Evolutionary conservation across 1,140 invertebrate species (phyloP), one percentile per base, ranked within the genome.

Genomic region (Neodiprion pinetum): DNA sequence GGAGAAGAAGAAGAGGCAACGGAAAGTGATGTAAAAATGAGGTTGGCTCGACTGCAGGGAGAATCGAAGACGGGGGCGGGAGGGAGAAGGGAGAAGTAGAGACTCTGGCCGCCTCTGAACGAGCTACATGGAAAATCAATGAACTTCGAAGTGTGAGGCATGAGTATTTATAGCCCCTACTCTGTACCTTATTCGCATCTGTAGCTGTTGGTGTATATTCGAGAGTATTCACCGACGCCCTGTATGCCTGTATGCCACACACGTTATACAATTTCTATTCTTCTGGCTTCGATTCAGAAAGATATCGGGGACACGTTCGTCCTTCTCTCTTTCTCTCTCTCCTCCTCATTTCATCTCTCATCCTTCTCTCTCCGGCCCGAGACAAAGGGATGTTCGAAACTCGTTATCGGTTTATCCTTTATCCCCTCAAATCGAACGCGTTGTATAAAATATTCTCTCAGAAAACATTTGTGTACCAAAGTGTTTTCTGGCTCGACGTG

Each of bases 81-180:
- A 40, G 28, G 28, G 5, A 40, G 28, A 40, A 40, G 28, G 28
- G 28, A 67, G 11, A 70, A 53, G 5, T 67, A 74, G 70, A 9
- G 10, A 40, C 17, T 7, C 48, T 48, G 66, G 28, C 21, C 23
- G 47, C 70, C 23, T 17, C 28, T n/a, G 68, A 73, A 48, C n/a
- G 67, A 70, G 48, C 23, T 48, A 74, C 78, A 82, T 82, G 81
- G 81, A 82, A 82, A 82, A 82, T 81, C 81, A 82, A 82, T 82
- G 81, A 81, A 79, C 74, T 80, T 78, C 70, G 76, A 77, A 79
- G 79, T 77, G 79, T 74, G 74, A 77, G 75, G 75, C 75, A 74
- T 40, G 61, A 78, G 78, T 82, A 82, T 82, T 80, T 80, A 82
- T 80, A 77, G 78, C 23, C 48, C 61, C 14, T 53, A 11, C n/a